phyloP scores from a whole-genome alignment of 1,140 invertebrate genomes.

The Atta colombica region DNA sequence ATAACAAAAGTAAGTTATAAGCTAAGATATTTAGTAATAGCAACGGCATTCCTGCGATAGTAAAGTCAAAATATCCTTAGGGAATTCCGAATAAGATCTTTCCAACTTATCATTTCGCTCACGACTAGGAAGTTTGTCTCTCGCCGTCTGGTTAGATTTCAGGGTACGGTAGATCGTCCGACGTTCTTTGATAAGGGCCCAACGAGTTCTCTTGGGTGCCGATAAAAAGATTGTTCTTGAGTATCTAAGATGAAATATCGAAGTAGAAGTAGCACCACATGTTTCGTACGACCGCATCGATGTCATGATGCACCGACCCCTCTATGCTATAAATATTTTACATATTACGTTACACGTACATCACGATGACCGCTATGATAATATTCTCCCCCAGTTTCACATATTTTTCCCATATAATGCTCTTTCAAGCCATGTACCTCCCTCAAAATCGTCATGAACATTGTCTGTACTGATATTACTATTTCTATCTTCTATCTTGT shows the following conservation, averaged over 20 bases:
- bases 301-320: conserved; percentile 56
- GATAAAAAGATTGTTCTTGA: conserved; percentile 60
- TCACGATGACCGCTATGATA: conserved; percentile 67
- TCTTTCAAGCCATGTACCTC: conserved; percentile 2
- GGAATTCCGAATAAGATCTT: conserved; percentile 4
- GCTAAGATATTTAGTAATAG: background rate
- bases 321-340: conserved; percentile 73
- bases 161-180: conserved; percentile 12
- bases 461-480: background rate
- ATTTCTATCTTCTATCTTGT: background rate
- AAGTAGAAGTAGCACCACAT: conserved; percentile 53
- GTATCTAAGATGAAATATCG: conserved; percentile 57
- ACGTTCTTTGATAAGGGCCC: conserved; percentile 50
- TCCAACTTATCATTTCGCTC: conserved; percentile 47
- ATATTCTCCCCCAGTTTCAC: conserved; percentile 59
- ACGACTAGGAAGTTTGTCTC: conserved; percentile 48
- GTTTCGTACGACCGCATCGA: conserved; percentile 67
- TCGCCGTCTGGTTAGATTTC: conserved; percentile 34
- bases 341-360: conserved; percentile 71
- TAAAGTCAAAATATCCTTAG: conserved; percentile 7
- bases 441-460: conserved; percentile 43
- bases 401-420: conserved; percentile 48
- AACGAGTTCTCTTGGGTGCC: background rate
- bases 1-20: background rate
- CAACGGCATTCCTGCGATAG: background rate